phyloP scores from a whole-genome alignment of 1,140 invertebrate genomes.

The Monomorium pharaonis region DNA sequence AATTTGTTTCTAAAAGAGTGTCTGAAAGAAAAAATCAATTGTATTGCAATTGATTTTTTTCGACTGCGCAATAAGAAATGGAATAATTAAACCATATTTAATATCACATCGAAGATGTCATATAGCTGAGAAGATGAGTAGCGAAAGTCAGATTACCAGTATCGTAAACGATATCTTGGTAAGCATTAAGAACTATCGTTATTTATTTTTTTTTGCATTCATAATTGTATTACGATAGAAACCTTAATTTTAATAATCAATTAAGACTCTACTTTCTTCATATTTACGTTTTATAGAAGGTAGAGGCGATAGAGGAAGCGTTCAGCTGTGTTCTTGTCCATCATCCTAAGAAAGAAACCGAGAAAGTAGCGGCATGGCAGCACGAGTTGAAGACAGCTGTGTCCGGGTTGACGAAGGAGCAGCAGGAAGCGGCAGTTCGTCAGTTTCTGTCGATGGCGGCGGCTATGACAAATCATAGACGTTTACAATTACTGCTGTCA shows the following conservation, averaged over 20 bases:
- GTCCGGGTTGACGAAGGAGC: slow-evolving; percentile 87
- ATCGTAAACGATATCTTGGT: slow-evolving; percentile 90
- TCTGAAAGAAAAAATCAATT: neutral
- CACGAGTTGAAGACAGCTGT: slow-evolving; percentile 87
- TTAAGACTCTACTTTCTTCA: neutral
- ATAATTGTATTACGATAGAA: neutral
- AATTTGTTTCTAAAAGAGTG: neutral
- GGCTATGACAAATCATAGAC: slow-evolving; percentile 89
- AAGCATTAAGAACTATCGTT: slow-evolving; percentile 73
- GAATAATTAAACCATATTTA: neutral
- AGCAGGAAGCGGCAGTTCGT: slow-evolving; percentile 89
- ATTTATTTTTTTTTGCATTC: neutral
- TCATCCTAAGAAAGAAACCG: slow-evolving; percentile 88
- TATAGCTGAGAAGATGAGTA: slow-evolving; percentile 80
- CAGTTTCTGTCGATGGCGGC: slow-evolving; percentile 90
- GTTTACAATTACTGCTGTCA: slow-evolving; percentile 90
- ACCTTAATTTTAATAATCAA: neutral
- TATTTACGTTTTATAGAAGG: slow-evolving; percentile 86
- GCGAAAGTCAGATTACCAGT: slow-evolving; percentile 86
- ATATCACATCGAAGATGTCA: neutral
- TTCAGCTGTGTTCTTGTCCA: slow-evolving; percentile 94
- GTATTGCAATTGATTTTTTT: neutral
- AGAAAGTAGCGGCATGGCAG: slow-evolving; percentile 88
- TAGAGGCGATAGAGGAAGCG: slow-evolving; percentile 93
- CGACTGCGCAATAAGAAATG: neutral